These are phyloP conservation scores for Tupiocoris notatus DNA, from an alignment of 2,888 invertebrate species.

Conservation along the genomic window DNA sequence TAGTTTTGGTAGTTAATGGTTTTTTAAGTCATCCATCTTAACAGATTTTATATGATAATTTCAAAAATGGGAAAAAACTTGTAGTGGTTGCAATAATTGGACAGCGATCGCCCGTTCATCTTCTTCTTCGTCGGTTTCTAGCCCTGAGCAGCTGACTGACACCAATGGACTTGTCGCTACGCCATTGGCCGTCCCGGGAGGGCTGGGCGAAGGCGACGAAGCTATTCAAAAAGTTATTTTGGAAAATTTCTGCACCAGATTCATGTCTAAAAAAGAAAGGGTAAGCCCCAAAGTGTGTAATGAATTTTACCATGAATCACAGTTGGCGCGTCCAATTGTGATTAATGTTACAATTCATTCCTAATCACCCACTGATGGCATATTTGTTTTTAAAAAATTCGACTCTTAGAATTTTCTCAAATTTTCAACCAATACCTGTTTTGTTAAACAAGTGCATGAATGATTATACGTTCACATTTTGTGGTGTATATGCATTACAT, in stretches of 20 bases:
- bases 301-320: neutral
- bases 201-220: constrained; percentile 50
- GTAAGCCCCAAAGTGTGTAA: neutral
- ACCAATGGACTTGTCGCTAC: constrained; percentile 46
- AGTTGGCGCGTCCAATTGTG: neutral
- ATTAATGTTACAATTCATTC: neutral
- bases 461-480: neutral
- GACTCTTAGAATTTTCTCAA: neutral
- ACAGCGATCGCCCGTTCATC: no score
- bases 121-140: constrained; percentile 26
- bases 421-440: no score
- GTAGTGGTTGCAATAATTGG: no score
- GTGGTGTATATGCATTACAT: neutral
- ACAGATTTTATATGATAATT: neutral
- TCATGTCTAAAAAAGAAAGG: constrained; percentile 32
- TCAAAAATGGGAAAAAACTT: neutral
- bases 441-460: neutral
- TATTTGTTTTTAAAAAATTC: neutral
- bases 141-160: constrained; percentile 43
- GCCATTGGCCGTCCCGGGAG: constrained; percentile 34
- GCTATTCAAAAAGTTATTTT: constrained; percentile 57
- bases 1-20: no score
- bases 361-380: no score
- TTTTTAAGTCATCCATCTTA: neutral
- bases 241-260: constrained; percentile 56